Evolutionary conservation across 2,797 vertebrate species (phyloP).

Genomic region (Amniataba percoides): DNA sequence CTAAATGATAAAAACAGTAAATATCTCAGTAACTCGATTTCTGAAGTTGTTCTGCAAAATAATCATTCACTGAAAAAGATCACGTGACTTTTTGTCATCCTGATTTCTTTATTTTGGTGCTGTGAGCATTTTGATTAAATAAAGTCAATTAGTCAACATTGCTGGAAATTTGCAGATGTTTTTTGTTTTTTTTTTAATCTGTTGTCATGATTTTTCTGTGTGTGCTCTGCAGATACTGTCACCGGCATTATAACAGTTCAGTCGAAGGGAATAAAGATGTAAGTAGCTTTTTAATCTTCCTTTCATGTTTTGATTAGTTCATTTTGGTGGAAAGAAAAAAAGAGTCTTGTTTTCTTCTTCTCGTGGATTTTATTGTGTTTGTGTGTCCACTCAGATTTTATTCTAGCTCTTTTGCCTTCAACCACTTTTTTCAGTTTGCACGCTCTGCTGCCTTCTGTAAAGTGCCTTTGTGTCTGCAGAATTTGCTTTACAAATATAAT

Average conservation of each 20-base stretch:
- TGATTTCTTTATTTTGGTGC: not conserved
- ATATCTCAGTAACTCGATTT: not conserved
- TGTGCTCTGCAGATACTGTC: constrained; percentile 91
- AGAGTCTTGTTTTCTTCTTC: not conserved
- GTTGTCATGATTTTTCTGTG: not conserved
- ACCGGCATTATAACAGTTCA: constrained; percentile 91
- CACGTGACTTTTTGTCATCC: not conserved
- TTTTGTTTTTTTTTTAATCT: not conserved
- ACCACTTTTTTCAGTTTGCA: not conserved
- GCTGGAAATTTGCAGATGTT: not conserved
- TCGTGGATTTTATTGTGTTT: not conserved
- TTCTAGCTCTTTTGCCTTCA: not conserved
- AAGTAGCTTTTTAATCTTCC: constrained; percentile 68
- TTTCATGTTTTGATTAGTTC: not conserved
- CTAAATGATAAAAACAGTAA: not conserved
- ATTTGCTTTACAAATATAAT: constrained; percentile 32
- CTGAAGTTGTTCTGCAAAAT: constrained; percentile 5
- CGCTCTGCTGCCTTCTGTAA: constrained; percentile 18
- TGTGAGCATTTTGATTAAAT: constrained; percentile 7
- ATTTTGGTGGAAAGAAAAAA: not conserved
- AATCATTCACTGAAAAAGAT: not conserved
- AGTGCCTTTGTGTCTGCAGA: constrained; percentile 28
- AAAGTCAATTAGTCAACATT: not conserved
- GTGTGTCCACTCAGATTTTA: not conserved
- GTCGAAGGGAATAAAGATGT: constrained; percentile 95